Conservation (phyloP, 2,797 vertebrate genomes). For the Gymnodraco acuticeps region DNA sequence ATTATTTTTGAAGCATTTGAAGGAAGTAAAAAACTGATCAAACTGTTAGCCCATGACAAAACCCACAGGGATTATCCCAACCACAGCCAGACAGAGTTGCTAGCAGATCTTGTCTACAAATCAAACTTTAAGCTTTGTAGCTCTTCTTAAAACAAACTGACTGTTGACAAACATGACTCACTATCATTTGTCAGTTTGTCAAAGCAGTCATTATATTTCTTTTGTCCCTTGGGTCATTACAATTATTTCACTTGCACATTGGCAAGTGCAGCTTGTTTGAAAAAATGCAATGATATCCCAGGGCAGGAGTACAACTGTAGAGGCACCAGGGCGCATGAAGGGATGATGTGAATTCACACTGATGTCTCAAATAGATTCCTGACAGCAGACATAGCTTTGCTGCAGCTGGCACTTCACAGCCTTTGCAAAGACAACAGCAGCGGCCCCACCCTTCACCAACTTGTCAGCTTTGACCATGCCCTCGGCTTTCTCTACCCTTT, state of each 20-base stretch:
- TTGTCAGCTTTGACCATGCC: slow-evolving; percentile 48
- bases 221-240: background rate
- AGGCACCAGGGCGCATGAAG: slow-evolving; percentile 26
- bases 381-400: slow-evolving; percentile 42
- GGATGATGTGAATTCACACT: slow-evolving; percentile 65
- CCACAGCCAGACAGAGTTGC: background rate
- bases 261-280: background rate
- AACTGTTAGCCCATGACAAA: background rate
- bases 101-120: background rate
- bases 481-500: slow-evolving; percentile 39
- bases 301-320: slow-evolving; percentile 14
- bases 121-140: background rate
- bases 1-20: background rate
- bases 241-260: background rate
- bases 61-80: background rate
- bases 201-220: background rate
- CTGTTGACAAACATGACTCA: background rate
- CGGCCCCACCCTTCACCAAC: slow-evolving; percentile 24
- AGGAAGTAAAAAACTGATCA: background rate
- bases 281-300: no score
- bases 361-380: slow-evolving; percentile 61
- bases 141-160: background rate
- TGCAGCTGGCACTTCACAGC: slow-evolving; percentile 38
- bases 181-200: background rate
- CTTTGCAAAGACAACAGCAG: slow-evolving; percentile 43